Percentiles rank a stretch among this genome's conserved stretches.
phyloP scores from a whole-genome alignment of 2,888 invertebrate species.

The Drosophila pseudotakahashii region DNA sequence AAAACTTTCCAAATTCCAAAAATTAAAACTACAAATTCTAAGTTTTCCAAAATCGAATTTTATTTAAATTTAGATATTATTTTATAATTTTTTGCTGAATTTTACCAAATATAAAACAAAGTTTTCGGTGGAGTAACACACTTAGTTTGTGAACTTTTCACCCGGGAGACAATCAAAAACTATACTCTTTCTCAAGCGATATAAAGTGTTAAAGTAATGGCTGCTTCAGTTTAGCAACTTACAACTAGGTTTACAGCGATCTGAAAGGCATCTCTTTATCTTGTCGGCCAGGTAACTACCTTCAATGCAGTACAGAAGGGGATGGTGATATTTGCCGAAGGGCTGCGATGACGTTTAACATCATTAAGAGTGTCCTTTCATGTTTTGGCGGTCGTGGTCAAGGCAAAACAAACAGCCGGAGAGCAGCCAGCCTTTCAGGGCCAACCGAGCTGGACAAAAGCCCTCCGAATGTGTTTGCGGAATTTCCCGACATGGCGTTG shows the following conservation, averaged over 20 bases:
- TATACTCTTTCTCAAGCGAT: background rate
- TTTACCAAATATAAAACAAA: background rate
- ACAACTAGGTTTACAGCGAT: background rate
- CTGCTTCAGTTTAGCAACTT: background rate
- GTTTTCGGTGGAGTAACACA: no score
- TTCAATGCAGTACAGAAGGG: background rate
- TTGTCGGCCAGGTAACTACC: background rate
- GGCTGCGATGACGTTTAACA: constrained; percentile 44
- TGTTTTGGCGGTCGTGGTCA: constrained; percentile 55
- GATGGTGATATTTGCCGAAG: constrained; percentile 2
- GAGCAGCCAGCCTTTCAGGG: constrained; percentile 27
- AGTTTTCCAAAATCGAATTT: no score
- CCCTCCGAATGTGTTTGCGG: constrained; percentile 35
- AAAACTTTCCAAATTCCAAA: no score
- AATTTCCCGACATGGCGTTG: constrained; percentile 17
- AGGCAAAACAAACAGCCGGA: constrained; percentile 56
- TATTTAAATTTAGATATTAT: no score
- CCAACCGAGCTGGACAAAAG: constrained; percentile 37
- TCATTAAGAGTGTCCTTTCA: constrained; percentile 63
- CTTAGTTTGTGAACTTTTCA: background rate
- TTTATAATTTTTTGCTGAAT: no score
- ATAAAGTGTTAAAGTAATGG: background rate
- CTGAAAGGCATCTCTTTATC: background rate
- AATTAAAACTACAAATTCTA: no score
- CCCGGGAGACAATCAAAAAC: background rate